These are phyloP conservation scores for Dolichopus griseipennis DNA, from an alignment of 2,888 invertebrate genomes.

Conservation along the genomic window DNA sequence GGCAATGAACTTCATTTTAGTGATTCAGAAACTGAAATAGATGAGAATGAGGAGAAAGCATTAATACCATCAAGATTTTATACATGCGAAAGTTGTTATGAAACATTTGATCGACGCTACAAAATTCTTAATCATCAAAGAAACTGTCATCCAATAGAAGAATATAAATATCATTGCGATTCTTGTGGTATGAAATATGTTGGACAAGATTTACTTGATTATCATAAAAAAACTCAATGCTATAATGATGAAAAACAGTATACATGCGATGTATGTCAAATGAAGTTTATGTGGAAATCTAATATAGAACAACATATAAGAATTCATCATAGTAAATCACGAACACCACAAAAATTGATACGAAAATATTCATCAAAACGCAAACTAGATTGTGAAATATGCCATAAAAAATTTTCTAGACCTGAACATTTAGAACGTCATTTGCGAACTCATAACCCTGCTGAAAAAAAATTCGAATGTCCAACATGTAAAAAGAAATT, in stretches of 20 bases:
- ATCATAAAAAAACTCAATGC: slow-evolving; percentile 46
- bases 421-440: slow-evolving; percentile 57
- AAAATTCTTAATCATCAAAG: slow-evolving; percentile 37
- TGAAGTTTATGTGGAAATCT: slow-evolving; percentile 39
- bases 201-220: slow-evolving; percentile 45
- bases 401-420: slow-evolving; percentile 56
- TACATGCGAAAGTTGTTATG: slow-evolving; percentile 32
- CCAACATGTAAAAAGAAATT: slow-evolving; percentile 51
- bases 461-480: slow-evolving; percentile 49
- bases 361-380: slow-evolving; percentile 26
- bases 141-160: slow-evolving; percentile 41
- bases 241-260: slow-evolving; percentile 32
- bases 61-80: slow-evolving; percentile 24
- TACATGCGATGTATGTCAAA: slow-evolving; percentile 33
- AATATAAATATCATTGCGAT: slow-evolving; percentile 46
- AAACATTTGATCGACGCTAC: slow-evolving; percentile 32
- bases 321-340: slow-evolving; percentile 25
- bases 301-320: slow-evolving; percentile 33
- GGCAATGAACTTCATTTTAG: slow-evolving; percentile 36
- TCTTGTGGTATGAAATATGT: slow-evolving; percentile 49
- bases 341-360: background rate
- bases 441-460: slow-evolving; percentile 52
- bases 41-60: slow-evolving; percentile 19
- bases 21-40: slow-evolving; percentile 41
- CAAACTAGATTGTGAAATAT: slow-evolving; percentile 51